Percentiles rank a stretch among this genome's conserved stretches.
phyloP scores from a whole-genome alignment of 2,888 invertebrate genomes.

The Melipona bicolor region DNA sequence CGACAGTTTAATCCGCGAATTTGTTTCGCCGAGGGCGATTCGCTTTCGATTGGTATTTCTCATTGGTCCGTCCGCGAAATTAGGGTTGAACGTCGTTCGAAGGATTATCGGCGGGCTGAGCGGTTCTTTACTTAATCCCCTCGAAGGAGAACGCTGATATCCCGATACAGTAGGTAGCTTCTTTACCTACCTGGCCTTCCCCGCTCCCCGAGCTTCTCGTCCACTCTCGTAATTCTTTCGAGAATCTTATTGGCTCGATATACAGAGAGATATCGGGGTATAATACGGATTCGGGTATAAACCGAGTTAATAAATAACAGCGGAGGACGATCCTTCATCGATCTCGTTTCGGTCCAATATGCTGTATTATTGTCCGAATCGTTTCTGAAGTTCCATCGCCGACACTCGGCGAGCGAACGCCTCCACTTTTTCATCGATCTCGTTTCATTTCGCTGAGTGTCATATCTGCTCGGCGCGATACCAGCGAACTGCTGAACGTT shows the following conservation, averaged over 20 bases:
- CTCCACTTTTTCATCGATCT: slow-evolving; percentile 16
- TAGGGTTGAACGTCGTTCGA: slow-evolving; percentile 48
- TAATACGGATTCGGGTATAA: slow-evolving; percentile 31
- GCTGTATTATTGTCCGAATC: slow-evolving; percentile 7
- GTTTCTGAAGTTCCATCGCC: background rate
- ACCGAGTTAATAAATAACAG: slow-evolving; percentile 53
- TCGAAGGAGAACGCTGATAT: slow-evolving; percentile 38
- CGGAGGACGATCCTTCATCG: slow-evolving; percentile 25
- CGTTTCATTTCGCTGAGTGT: background rate
- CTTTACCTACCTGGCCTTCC: slow-evolving; percentile 22
- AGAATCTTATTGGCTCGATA: slow-evolving; percentile 40
- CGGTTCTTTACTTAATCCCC: slow-evolving; percentile 44
- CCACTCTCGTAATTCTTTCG: slow-evolving; percentile 30
- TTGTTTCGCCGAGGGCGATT: slow-evolving; percentile 21
- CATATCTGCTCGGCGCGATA: background rate
- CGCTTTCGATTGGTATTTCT: slow-evolving; percentile 19
- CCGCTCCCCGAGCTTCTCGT: background rate
- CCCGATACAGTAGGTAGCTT: slow-evolving; percentile 2
- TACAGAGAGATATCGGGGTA: slow-evolving; percentile 15
- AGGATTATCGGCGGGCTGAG: slow-evolving; percentile 44
- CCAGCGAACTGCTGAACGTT: background rate
- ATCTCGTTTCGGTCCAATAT: slow-evolving; percentile 4
- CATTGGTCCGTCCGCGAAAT: slow-evolving; percentile 37
- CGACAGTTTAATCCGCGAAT: slow-evolving; percentile 37
- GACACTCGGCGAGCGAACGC: background rate